phyloP scores from a whole-genome alignment of 2,113 vertebrate species.

The Caretta caretta region DNA sequence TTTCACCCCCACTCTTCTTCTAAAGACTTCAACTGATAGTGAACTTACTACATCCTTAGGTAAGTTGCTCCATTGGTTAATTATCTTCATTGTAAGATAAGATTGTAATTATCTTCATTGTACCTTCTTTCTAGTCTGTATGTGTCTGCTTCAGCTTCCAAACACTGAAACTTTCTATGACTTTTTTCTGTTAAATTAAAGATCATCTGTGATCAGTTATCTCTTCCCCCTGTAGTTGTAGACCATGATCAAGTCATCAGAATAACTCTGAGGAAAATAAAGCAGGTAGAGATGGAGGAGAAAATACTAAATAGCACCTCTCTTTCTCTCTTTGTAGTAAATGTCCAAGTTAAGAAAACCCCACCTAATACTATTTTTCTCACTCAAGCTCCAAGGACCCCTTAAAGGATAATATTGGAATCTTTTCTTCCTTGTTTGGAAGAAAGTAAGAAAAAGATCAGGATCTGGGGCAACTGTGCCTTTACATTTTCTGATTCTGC shows the following conservation, averaged over 20 bases:
- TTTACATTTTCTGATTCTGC: not conserved
- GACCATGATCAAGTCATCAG: not conserved
- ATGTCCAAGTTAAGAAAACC: slow-evolving; percentile 17
- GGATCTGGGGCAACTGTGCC: not conserved
- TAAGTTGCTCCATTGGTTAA: not conserved
- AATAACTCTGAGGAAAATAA: not conserved
- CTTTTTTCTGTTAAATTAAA: not conserved
- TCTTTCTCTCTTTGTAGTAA: slow-evolving; percentile 37
- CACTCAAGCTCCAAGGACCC: slow-evolving; percentile 2
- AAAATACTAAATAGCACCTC: slow-evolving; percentile 22
- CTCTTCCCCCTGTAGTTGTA: not conserved
- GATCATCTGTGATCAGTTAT: not conserved
- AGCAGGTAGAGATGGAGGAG: not conserved
- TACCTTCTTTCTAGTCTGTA: not conserved
- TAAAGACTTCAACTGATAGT: not conserved
- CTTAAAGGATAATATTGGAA: slow-evolving; percentile 32
- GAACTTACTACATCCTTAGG: not conserved
- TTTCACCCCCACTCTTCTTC: not conserved
- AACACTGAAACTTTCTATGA: not conserved
- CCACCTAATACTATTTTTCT: slow-evolving; percentile 45
- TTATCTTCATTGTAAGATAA: not conserved
- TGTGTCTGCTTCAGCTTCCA: not conserved
- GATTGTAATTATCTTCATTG: not conserved
- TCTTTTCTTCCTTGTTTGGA: slow-evolving; percentile 31
- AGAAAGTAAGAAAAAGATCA: slow-evolving; percentile 64